phyloP scores from a whole-genome alignment of 2,113 vertebrate species.

The Platysternon megacephalum region DNA sequence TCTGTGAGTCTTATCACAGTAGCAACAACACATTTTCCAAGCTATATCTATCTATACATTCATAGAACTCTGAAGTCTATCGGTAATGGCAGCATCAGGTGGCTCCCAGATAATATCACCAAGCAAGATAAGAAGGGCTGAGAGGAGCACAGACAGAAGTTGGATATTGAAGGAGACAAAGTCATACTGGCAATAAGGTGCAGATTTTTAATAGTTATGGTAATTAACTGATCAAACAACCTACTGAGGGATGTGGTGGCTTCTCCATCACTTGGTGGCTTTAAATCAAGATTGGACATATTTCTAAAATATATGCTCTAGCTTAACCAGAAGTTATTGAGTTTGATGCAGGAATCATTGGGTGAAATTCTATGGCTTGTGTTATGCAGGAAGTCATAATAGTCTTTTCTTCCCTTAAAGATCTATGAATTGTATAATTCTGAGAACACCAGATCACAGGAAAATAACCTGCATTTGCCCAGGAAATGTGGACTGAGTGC shows the following conservation, averaged over 20 bases:
- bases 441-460: neutral
- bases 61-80: neutral
- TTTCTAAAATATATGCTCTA: neutral
- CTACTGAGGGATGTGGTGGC: neutral
- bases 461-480: neutral
- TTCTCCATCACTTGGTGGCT: no score
- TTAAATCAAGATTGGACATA: neutral
- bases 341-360: neutral
- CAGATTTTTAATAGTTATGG: neutral
- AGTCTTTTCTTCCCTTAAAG: neutral
- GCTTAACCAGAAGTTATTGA: neutral
- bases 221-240: neutral
- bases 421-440: neutral
- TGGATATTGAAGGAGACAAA: neutral
- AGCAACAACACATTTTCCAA: neutral
- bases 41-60: neutral
- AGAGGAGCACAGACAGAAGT: neutral
- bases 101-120: neutral
- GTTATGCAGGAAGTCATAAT: neutral
- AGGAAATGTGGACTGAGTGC: neutral
- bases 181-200: neutral
- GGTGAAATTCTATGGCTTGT: neutral
- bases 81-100: neutral
- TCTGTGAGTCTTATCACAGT: neutral
- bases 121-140: neutral